Evolutionary conservation across 2,113 vertebrate genomes (phyloP).

Genomic region (Circaetus cinerascens): DNA sequence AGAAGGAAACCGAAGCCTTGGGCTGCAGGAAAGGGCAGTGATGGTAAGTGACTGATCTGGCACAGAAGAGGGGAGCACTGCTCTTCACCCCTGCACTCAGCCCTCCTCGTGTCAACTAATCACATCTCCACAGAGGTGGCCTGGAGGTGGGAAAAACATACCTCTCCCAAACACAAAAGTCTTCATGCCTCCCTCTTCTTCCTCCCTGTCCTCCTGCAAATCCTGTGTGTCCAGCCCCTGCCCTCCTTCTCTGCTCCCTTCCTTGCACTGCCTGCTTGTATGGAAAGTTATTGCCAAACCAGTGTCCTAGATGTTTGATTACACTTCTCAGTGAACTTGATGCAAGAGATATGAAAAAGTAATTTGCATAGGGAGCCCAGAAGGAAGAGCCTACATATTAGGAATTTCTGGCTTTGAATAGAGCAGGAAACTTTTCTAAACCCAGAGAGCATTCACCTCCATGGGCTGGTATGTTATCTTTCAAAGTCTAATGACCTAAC

Average conservation of each 20-base stretch:
- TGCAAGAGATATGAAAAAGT: neutral
- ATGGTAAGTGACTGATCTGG: neutral
- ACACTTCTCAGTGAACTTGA: neutral
- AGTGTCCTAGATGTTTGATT: neutral
- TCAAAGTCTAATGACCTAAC: neutral
- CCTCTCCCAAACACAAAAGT: neutral
- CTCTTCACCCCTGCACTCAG: neutral
- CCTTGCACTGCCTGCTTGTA: neutral
- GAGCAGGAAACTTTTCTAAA: neutral
- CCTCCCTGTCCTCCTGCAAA: neutral
- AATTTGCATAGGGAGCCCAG: neutral
- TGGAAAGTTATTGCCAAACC: neutral
- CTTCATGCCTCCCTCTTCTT: neutral
- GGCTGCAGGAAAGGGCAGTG: neutral
- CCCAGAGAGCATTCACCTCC: neutral
- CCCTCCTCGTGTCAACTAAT: neutral
- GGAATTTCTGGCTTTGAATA: neutral
- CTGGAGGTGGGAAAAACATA: neutral
- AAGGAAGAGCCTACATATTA: neutral
- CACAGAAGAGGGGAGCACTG: neutral
- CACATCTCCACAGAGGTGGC: neutral
- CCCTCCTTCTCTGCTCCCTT: neutral
- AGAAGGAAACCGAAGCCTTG: neutral
- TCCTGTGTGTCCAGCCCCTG: neutral
- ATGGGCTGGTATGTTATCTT: neutral